Conservation (phyloP, 2,113 vertebrate genomes). For the Acanthisitta chloris region DNA sequence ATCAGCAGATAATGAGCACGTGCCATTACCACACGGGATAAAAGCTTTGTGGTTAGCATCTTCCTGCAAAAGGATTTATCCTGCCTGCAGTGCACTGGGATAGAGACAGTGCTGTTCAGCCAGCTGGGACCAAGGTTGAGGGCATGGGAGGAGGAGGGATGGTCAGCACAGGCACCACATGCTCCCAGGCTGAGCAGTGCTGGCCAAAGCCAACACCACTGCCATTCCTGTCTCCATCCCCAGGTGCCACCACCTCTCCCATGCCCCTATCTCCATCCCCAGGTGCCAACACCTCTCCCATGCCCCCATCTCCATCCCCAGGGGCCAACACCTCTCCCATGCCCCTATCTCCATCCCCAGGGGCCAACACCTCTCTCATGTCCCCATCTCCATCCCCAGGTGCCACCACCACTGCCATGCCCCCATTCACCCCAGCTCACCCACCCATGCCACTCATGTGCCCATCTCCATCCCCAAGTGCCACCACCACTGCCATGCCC, state of each 20-base stretch:
- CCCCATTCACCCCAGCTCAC: neutral
- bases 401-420: neutral
- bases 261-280: neutral
- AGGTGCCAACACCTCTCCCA: neutral
- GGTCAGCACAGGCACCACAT: fast-evolving
- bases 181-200: neutral
- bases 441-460: neutral
- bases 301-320: no score
- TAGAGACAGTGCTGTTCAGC: neutral
- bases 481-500: neutral
- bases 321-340: no score
- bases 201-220: neutral
- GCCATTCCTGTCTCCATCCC: neutral
- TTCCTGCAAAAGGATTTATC: neutral
- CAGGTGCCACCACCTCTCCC: neutral
- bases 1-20: neutral
- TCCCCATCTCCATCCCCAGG: neutral
- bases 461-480: neutral
- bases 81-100: fast-evolving
- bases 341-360: no score
- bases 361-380: neutral
- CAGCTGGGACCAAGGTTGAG: neutral
- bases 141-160: neutral
- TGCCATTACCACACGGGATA: fast-evolving
- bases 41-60: neutral